Evolutionary conservation across 2,113 vertebrate genomes (phyloP), one percentile per base, ranked within the genome.

Genomic region (Sceloporus tristichus): DNA sequence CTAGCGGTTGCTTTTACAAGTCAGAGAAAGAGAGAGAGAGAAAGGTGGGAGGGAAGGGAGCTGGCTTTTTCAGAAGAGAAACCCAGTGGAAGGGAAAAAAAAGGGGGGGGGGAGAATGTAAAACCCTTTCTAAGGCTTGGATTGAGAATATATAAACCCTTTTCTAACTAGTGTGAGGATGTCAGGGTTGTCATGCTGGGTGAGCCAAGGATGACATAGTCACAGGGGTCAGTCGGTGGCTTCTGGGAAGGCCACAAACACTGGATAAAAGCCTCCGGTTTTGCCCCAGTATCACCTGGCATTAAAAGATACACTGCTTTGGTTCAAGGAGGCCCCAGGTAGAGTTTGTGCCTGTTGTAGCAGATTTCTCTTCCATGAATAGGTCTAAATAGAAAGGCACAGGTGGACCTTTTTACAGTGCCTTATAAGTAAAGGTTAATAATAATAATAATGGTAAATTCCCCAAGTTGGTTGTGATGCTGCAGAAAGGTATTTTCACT

Each of bases 1-100:
- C 42, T 56, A 89, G 88, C 25, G 8, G 48, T 70, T 82, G 59
- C n/a, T 68, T 82, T 86, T 84, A 84, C 62, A 38, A 84, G 87
- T 38, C 81, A 38, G 16, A 76, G 56, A n/a, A 38, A 81, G 59
- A 23, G 29, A 11, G 25, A n/a, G 65, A 40, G 7, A 18, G 25
- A n/a, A n/a, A n/a, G 53, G 38, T 1, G 34, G 1, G 40, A 48
- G 53, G 21, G 66, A 68, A n/a, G 25, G 11, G 34, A 80, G 27
- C 65, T 27, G 27, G 16, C 78, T 79, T 34, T 42, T 10, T 10
- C 9, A 48, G 19, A 5, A 9, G 25, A 71, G 23, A 8, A 71
- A 27, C 8, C 25, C 27, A 56, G n/a, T 29, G 2, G 19, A 25
- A 56, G 10, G 3, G 10, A 8, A 34, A 68, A 1, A 4, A 18